Percentiles rank a stretch among this genome's conserved stretches.
Evolutionary conservation across 2,113 vertebrate species (phyloP).

Genomic region (Beaufortia kweichowensis): DNA sequence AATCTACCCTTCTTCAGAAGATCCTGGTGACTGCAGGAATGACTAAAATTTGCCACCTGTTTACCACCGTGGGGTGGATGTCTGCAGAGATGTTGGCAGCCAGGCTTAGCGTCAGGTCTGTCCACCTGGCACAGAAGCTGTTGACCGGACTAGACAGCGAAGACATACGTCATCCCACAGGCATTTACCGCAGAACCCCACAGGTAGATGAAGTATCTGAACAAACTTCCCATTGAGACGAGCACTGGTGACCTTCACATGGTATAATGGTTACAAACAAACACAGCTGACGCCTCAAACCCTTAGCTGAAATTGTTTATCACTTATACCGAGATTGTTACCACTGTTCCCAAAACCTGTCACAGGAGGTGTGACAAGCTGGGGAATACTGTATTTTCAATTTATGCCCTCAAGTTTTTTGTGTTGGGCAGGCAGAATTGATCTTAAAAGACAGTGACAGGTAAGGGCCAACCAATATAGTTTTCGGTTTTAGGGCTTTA

Average conservation of each 20-base stretch:
- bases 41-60: slow-evolving; percentile 37
- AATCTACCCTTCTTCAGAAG: not conserved
- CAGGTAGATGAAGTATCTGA: not conserved
- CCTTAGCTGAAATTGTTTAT: not conserved
- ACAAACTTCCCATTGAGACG: slow-evolving; percentile 2
- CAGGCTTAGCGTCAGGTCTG: slow-evolving; percentile 13
- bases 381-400: slow-evolving; percentile 12
- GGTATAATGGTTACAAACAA: slow-evolving; percentile 26
- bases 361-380: not conserved
- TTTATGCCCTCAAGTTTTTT: slow-evolving; percentile 2
- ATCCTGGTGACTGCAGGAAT: slow-evolving; percentile 23
- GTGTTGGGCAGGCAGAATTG: not conserved
- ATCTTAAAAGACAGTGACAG: slow-evolving; percentile 34
- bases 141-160: slow-evolving; percentile 20
- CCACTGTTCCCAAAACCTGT: not conserved
- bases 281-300: not conserved
- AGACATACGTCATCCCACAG: slow-evolving; percentile 28
- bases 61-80: slow-evolving; percentile 31
- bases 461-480: not conserved
- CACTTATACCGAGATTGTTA: not conserved
- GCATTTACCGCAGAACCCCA: slow-evolving; percentile 15
- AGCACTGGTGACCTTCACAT: slow-evolving; percentile 30
- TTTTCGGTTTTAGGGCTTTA: not conserved
- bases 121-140: slow-evolving; percentile 38
- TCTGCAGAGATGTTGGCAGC: slow-evolving; percentile 30